A percentile compares a stretch with the other conserved stretches of the same genome.
Conservation (phyloP, 2,888 invertebrate species). For the Cordilura impudica region DNA sequence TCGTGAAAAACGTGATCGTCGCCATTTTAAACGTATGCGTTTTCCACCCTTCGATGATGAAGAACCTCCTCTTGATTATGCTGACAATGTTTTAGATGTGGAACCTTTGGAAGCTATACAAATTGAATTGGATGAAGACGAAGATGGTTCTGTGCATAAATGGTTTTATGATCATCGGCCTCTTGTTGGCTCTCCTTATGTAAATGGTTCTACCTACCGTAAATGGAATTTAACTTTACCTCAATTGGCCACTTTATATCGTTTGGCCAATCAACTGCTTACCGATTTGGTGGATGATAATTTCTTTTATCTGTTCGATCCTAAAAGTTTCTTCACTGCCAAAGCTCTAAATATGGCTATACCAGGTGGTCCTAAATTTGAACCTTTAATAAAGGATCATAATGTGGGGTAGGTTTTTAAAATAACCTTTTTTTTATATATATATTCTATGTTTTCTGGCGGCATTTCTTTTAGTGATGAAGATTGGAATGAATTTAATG, state of each 20-base stretch:
- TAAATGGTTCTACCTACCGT: slow-evolving; percentile 98
- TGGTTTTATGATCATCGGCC: slow-evolving; percentile 99
- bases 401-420: slow-evolving; percentile 87
- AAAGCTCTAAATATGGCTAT: slow-evolving; percentile 99
- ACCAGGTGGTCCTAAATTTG: slow-evolving; percentile 99
- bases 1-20: slow-evolving; percentile 97
- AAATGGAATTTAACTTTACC: slow-evolving; percentile 97
- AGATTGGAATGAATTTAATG: slow-evolving; percentile 99
- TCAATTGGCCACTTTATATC: slow-evolving; percentile 98
- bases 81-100: slow-evolving; percentile 99
- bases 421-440: neutral
- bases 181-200: slow-evolving; percentile 91
- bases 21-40: slow-evolving; percentile 99
- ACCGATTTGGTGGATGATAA: slow-evolving; percentile 99
- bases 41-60: slow-evolving; percentile 99
- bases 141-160: slow-evolving; percentile 92
- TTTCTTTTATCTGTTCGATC: slow-evolving; percentile 99
- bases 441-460: neutral
- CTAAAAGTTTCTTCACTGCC: slow-evolving; percentile 99
- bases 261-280: slow-evolving; percentile 97
- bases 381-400: slow-evolving; percentile 98
- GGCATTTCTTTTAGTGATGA: slow-evolving; percentile 86
- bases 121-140: slow-evolving; percentile 97
- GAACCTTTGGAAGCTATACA: slow-evolving; percentile 99
- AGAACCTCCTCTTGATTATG: slow-evolving; percentile 99